Evolutionary conservation across 2,888 invertebrate species (phyloP), one percentile per base, ranked within the genome.

Genomic region (Marronus borbonicus): DNA sequence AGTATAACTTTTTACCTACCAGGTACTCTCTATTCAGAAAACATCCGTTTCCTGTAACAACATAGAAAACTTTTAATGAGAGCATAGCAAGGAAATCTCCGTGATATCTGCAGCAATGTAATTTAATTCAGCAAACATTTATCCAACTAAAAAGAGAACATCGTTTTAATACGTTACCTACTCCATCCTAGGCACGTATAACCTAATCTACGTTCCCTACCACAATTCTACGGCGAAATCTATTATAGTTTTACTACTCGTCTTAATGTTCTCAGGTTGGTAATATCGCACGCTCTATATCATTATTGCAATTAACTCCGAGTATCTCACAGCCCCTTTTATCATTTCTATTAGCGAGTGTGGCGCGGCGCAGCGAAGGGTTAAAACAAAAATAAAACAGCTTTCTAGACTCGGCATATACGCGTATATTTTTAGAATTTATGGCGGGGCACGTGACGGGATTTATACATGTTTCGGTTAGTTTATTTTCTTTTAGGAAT

Each of bases 261-360:
- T 44, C 44, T 68, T 68, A 66, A 68, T 68, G 68, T 24, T 50
- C 49, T 68, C 28, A 44, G 49, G 68, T 68, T 14, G 68, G 68
- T 24, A 50, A 68, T 68, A 20, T 28, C 2, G 39, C 50, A 17
- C 55, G 28, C 28, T 24, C 50, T 68, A 24, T 50, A 50, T 68
- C 68, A 68, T 68, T 68, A 24, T 68, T 68, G 28, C 24, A 68
- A 68, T 68, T 50, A 68, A 50, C 39, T 20, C 50, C 24, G 10
- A 50, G 50, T 50, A 28, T 68, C 24, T 24, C 49, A 49, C 24
- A 12, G 8, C 44, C 49, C 50, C 50, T 28, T 50, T 68, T 68
- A 62, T 62, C 62, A 28, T 28, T 68, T 49, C 50, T 68, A 50
- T 68, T 68, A 49, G 68, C 10, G 50, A 68, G 68, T 14, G 24